These are phyloP conservation scores for Glossosoma conforme DNA, from an alignment of 1,140 invertebrate genomes.

Conservation along the genomic window DNA sequence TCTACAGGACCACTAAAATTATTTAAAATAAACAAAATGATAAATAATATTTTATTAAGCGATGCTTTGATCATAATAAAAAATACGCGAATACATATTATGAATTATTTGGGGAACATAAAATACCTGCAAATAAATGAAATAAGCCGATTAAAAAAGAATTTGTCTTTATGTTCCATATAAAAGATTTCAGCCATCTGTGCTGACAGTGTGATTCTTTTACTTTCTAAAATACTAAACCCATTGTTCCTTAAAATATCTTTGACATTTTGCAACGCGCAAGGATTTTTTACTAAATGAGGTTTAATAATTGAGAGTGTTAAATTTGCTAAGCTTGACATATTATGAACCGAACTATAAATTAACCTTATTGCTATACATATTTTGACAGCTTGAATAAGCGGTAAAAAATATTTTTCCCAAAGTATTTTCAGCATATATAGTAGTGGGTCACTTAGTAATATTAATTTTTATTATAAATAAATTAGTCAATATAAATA, in stretches of 20 bases:
- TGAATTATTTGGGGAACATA: too few relatives aligned
- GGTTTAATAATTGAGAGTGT: constrained; percentile 75
- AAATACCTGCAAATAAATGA: constrained; percentile 79
- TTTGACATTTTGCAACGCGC: constrained; percentile 60
- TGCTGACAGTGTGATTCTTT: constrained; percentile 55
- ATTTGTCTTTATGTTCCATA: constrained; percentile 74
- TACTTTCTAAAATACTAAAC: constrained; percentile 72
- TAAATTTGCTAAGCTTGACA: constrained; percentile 22
- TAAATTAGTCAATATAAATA: too few relatives aligned
- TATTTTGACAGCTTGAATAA: too few relatives aligned
- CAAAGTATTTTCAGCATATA: too few relatives aligned
- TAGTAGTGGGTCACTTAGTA: too few relatives aligned
- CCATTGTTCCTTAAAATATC: constrained; percentile 63
- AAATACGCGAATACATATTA: too few relatives aligned
- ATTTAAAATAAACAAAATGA: constrained; percentile 22
- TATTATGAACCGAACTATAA: too few relatives aligned
- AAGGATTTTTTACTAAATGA: constrained; percentile 64
- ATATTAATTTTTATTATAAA: too few relatives aligned
- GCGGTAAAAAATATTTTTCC: too few relatives aligned
- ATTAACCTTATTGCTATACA: too few relatives aligned
- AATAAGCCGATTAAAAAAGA: constrained; percentile 82
- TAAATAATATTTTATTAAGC: neutral
- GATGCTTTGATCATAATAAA: neutral
- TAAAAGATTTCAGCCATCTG: constrained; percentile 75
- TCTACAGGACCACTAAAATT: constrained; percentile 73